These are phyloP conservation scores for Caenorhabditis imperialis DNA, from an alignment of 2,888 invertebrate species.

Conservation along the genomic window DNA sequence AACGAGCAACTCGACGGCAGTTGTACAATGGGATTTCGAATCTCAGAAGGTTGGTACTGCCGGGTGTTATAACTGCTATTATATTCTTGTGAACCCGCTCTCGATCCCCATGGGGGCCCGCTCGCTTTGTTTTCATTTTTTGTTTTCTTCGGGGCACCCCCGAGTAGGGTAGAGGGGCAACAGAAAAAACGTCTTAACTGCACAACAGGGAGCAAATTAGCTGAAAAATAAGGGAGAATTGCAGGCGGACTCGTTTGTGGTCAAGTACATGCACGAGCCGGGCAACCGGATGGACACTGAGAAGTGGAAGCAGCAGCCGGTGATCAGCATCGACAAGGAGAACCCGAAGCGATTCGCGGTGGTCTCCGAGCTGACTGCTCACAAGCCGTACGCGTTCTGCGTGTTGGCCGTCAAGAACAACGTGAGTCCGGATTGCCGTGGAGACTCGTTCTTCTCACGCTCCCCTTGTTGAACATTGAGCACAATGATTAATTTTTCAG, in stretches of 20 bases:
- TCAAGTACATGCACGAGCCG: slow-evolving; percentile 77
- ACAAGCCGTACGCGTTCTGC: slow-evolving; percentile 78
- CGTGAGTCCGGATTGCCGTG: slow-evolving; percentile 61
- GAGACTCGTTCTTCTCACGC: slow-evolving; percentile 9
- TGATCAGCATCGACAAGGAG: slow-evolving; percentile 69
- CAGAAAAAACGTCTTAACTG: too few relatives aligned
- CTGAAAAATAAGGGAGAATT: slow-evolving; percentile 16
- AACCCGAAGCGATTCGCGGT: slow-evolving; percentile 64
- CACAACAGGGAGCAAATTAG: too few relatives aligned
- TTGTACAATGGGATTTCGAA: slow-evolving; percentile 77
- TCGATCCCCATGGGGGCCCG: too few relatives aligned
- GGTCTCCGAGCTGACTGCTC: slow-evolving; percentile 61
- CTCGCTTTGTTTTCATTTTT: slow-evolving; percentile 22
- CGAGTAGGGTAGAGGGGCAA: too few relatives aligned
- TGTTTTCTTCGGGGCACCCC: too few relatives aligned
- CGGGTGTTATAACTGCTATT: neutral
- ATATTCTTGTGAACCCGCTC: neutral
- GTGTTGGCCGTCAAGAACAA: slow-evolving; percentile 76
- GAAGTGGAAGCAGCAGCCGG: slow-evolving; percentile 71
- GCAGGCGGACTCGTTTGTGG: slow-evolving; percentile 75
- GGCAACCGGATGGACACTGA: slow-evolving; percentile 58
- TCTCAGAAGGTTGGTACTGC: slow-evolving; percentile 57
- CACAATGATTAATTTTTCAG: slow-evolving; percentile 59
- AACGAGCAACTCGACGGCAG: slow-evolving; percentile 74
- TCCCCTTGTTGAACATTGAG: slow-evolving; percentile 1